Evolutionary conservation across 2,888 invertebrate genomes (phyloP).

Genomic region (Ophioninae sp.): DNA sequence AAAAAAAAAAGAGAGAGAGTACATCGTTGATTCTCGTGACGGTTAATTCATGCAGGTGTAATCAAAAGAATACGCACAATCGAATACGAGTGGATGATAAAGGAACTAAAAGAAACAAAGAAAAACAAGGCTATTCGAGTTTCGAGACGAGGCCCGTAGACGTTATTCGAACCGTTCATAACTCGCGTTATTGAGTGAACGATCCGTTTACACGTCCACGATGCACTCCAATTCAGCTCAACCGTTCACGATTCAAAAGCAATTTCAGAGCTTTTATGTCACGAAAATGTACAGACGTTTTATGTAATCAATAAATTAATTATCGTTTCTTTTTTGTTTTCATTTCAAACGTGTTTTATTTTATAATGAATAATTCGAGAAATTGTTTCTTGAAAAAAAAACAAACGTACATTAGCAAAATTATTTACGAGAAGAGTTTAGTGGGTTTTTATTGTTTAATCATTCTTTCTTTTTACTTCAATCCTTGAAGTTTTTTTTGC

Average conservation of each 20-base stretch:
- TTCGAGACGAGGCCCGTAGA: conserved; percentile 36
- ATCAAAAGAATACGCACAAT: background rate
- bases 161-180: conserved; percentile 23
- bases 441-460: too few relatives aligned
- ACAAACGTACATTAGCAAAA: too few relatives aligned
- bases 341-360: too few relatives aligned
- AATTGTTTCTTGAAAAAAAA: too few relatives aligned
- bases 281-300: too few relatives aligned
- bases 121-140: conserved; percentile 31
- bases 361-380: too few relatives aligned
- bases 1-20: too few relatives aligned
- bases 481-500: too few relatives aligned
- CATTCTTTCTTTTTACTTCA: too few relatives aligned
- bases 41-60: conserved; percentile 1
- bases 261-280: background rate
- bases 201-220: background rate
- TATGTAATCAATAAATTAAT: too few relatives aligned
- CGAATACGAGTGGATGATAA: conserved; percentile 20
- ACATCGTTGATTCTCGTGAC: conserved; percentile 9
- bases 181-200: background rate
- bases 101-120: background rate
- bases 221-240: background rate
- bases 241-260: background rate
- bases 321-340: too few relatives aligned
- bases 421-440: too few relatives aligned